phyloP scores from a whole-genome alignment of 2,797 vertebrate species.

The Triplophysa bombifrons region DNA sequence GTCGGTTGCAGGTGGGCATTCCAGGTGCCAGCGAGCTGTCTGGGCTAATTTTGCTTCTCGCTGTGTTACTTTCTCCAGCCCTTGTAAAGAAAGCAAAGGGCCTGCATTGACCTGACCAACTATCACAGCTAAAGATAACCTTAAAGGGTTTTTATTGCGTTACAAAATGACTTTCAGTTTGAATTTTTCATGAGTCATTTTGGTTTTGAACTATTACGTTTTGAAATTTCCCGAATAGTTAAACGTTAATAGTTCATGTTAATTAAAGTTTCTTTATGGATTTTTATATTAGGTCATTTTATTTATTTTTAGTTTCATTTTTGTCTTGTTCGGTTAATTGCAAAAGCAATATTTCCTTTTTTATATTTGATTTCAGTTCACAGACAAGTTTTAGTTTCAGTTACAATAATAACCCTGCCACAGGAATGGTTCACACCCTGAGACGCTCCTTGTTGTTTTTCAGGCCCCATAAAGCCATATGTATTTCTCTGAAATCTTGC shows the following conservation, averaged over 20 bases:
- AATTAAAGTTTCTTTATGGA: no score
- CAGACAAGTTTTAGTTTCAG: no score
- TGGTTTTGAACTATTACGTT: no score
- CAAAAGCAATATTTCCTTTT: no score
- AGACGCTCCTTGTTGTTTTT: background rate
- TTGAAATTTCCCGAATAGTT: no score
- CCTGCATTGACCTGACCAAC: background rate
- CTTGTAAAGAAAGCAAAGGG: conserved; percentile 57
- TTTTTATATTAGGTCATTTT: no score
- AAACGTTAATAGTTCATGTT: no score
- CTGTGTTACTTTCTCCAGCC: conserved; percentile 50
- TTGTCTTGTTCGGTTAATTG: no score
- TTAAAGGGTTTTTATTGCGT: background rate
- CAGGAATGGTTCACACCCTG: background rate
- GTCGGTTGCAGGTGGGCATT: conserved; percentile 66
- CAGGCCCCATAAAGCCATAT: background rate
- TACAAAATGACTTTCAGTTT: background rate
- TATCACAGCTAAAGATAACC: background rate
- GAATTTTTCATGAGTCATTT: background rate
- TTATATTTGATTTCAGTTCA: no score
- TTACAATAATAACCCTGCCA: no score
- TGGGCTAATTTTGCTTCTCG: conserved; percentile 50
- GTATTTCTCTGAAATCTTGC: background rate
- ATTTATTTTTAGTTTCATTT: no score
- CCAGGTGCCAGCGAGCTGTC: conserved; percentile 60